Percentiles rank a stretch among this genome's conserved stretches.
phyloP scores from a whole-genome alignment of 53 echinoderm and acorn worm genomes.

The Zoroaster sp. region DNA sequence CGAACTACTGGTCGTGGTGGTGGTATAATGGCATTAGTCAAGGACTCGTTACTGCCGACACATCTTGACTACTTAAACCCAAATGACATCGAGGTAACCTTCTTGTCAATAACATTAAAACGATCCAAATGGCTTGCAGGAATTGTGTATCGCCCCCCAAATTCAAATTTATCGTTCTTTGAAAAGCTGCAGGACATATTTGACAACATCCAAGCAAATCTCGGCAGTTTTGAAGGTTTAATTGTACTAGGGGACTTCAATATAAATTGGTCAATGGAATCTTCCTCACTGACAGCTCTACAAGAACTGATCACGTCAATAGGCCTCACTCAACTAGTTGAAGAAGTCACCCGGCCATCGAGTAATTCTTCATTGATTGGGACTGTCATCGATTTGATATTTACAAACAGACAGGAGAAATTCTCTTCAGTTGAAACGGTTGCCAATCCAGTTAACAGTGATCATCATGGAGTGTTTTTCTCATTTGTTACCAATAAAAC shows the following conservation, averaged over 20 bases:
- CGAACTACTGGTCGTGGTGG: background rate
- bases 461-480: constrained; percentile 21
- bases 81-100: background rate
- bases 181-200: background rate
- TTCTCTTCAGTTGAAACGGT: background rate
- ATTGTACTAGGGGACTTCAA: constrained; percentile 8
- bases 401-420: constrained; percentile 29
- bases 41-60: background rate
- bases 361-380: background rate
- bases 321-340: constrained; percentile 6
- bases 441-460: constrained; percentile 35
- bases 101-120: background rate
- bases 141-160: constrained; percentile 18
- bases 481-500: background rate
- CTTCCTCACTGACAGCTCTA: background rate
- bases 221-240: background rate
- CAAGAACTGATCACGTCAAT: background rate
- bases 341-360: constrained; percentile 45
- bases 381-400: constrained; percentile 31
- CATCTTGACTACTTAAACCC: background rate
- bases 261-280: background rate
- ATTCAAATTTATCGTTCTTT: background rate
- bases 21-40: constrained; percentile 7
- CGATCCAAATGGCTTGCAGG: background rate
- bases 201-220: background rate